These are phyloP conservation scores for Otis tarda DNA, from an alignment of 2,113 vertebrate genomes.

Conservation along the genomic window DNA sequence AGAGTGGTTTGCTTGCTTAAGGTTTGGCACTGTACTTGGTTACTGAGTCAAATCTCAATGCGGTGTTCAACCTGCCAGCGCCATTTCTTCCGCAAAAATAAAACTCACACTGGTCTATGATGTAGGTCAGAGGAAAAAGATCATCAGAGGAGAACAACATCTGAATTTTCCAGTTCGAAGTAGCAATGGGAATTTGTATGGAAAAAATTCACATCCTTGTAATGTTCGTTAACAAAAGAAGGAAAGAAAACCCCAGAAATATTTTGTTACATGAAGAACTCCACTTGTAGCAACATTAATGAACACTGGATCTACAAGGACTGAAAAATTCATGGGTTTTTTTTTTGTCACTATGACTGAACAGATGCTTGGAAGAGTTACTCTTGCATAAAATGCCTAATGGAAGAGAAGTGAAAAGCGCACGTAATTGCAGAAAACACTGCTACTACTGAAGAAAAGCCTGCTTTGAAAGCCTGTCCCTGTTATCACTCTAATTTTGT, in stretches of 20 bases:
- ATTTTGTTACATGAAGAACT: background rate
- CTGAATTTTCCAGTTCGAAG: background rate
- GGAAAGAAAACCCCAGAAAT: background rate
- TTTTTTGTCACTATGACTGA: background rate
- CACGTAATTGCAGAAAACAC: background rate
- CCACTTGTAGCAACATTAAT: background rate
- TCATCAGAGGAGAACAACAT: background rate
- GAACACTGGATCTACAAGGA: background rate
- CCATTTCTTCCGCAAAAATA: background rate
- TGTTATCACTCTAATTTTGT: background rate
- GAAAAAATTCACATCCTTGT: background rate
- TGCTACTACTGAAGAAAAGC: background rate
- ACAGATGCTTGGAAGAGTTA: background rate
- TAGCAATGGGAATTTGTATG: background rate
- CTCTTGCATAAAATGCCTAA: background rate
- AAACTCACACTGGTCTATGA: background rate
- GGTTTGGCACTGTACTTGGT: background rate
- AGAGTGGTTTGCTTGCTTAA: slow-evolving; percentile 17
- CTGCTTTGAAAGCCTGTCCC: background rate
- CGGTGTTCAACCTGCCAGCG: background rate
- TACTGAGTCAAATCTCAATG: background rate
- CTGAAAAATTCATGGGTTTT: fast-evolving
- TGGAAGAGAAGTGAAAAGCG: background rate
- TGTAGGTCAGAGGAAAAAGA: background rate
- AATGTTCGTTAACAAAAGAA: background rate